phyloP scores from a whole-genome alignment of 2,888 invertebrate species.

The Acholoe squamosa region DNA sequence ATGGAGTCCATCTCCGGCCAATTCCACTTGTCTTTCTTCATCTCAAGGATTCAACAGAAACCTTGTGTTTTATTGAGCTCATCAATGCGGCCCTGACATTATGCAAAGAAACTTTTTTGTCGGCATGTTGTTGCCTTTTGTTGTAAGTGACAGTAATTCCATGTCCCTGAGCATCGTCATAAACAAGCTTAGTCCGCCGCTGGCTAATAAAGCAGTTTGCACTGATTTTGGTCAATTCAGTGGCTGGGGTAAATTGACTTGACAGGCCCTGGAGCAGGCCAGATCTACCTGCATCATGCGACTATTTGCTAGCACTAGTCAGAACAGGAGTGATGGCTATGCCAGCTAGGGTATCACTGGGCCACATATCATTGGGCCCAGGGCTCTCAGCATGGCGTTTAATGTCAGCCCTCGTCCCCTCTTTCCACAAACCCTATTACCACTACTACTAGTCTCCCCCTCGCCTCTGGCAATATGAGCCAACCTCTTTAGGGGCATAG shows the following conservation, averaged over 20 bases:
- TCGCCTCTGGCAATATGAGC: too few species aligned
- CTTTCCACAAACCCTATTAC: neutral
- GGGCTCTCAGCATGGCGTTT: neutral
- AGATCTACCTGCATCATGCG: neutral
- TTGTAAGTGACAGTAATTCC: neutral
- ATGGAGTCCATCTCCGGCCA: neutral
- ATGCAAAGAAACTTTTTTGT: neutral
- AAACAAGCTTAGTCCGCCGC: neutral
- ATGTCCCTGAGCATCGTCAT: neutral
- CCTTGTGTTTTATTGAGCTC: neutral
- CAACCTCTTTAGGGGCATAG: too few species aligned
- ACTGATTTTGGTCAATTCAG: neutral
- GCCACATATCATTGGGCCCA: neutral
- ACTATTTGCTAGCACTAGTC: neutral
- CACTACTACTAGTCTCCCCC: too few species aligned
- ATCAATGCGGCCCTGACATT: neutral
- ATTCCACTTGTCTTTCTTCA: neutral
- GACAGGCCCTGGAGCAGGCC: neutral
- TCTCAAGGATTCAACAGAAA: neutral
- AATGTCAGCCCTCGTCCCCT: neutral
- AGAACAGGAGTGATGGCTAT: neutral
- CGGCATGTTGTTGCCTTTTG: neutral
- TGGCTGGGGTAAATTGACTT: neutral
- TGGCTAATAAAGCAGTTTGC: slow-evolving; percentile 18
- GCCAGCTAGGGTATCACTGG: neutral